Evolutionary conservation across 2,888 invertebrate species (phyloP), one percentile per base, ranked within the genome.

Genomic region (Tortricodes alternella): DNA sequence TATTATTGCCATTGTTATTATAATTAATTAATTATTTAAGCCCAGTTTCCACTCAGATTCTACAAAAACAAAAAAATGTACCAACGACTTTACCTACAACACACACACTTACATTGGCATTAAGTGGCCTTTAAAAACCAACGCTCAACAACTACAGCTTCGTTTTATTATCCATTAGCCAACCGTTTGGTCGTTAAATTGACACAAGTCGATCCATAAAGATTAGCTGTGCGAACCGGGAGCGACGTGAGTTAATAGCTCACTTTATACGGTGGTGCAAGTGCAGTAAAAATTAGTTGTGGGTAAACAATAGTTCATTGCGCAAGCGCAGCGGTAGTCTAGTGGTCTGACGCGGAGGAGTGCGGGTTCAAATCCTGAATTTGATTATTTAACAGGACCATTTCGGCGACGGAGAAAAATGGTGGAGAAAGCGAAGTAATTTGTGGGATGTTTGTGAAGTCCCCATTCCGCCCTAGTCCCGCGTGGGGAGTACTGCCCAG

Each of bases 181-280:
- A 78, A 78, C 78, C 72, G 78, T 80, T 80, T 73, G 71, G 66
- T 67, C 73, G 71, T 83, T 76, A 82, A 78, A 73, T 79, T 77
- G 81, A 82, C 80, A 76, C 74, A 77, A 78, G 74, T 75, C 71
- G 70, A 59, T 66, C 70, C 71, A 68, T 83, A 74, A 78, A 83
- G 77, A 81, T 83, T 80, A 78, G 70, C 67, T 58, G 63, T 57
- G 66, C 64, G 65, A 67, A 51, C 48, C 46, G 46, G 39, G 64
- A 44, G 51, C 27, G 43, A 44, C 44, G 56, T 19, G 49, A 51
- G 44, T 44, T 50, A 44, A 56, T 56, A 50, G 21, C 56, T 56
- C 50, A 50, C 43, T 56, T 50, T 50, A 56, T 50, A 44, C n/a
- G 46, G 37, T 27, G 29, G 43, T 52, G 55, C 50, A 44, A 50